Base-by-base conservation (phyloP, 1,140 invertebrate genomes). In the Arion vulgaris region DNA sequence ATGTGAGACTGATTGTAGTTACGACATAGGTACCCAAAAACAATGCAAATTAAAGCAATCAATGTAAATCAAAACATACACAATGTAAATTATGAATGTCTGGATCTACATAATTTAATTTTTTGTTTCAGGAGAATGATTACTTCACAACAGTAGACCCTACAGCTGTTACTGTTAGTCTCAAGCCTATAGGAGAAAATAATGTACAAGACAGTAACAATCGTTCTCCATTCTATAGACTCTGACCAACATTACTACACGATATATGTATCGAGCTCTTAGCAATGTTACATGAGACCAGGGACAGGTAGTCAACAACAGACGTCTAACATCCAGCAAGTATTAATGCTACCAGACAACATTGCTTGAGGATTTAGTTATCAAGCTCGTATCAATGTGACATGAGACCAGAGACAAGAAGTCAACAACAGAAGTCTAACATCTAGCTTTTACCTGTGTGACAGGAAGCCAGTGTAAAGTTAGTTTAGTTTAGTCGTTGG, bases 151-250 rank as follows among this genome's bases (percentile, higher is more conserved):
- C 34, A 62, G n/a, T 19, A 32, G 69, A 78, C 23, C 80, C 62
- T 7, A 45, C 74, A 41, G 41, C 66, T 19, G 28, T 82, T 23
- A 76, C 28, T 45, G 69, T 82, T 0, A 68, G 19, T 57, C 38
- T 69, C 0, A 80, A 73, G 23, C 66, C 81, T n/a, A 66, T 49
- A 32, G 66, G 79, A 49, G 69, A 45, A 26, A 71, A 66, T 38
- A 71, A 57, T 34, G 38, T 39, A 19, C 69, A 49, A 23, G 66
- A 73, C 19, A 78, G 39, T 19, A 74, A 32, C 49, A 74, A 23
- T 19, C 77, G 53, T 49, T 9, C 45, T 34, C 74, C 71, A 32
- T 71, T 53, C 19, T 80, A 49, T 41, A 34, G 45, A 15, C 39
- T 71, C 4, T 80, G 66, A 41, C 39, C 78, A 23, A 80, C 78